A percentile compares a stretch with the other conserved stretches of the same genome.
phyloP scores from a whole-genome alignment of 2,888 invertebrate genomes.

The Polietes domitor region DNA sequence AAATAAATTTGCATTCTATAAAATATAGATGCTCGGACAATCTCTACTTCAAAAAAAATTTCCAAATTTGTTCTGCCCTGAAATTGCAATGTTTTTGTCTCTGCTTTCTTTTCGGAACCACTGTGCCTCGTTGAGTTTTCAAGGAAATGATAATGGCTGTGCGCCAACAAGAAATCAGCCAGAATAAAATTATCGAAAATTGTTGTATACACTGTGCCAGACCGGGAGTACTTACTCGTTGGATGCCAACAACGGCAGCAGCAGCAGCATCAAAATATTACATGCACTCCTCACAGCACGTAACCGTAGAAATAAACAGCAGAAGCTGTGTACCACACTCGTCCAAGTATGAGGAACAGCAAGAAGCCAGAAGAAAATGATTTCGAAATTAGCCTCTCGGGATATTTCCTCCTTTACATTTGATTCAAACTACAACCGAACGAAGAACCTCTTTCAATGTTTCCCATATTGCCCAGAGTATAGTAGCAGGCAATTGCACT shows the following conservation, averaged over 20 bases:
- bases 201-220: background rate
- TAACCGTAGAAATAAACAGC: constrained; percentile 42
- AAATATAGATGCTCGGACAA: no score
- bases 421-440: constrained; percentile 23
- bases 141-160: constrained; percentile 42
- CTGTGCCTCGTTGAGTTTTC: background rate
- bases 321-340: constrained; percentile 42
- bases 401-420: constrained; percentile 29
- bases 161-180: constrained; percentile 30
- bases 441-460: constrained; percentile 15
- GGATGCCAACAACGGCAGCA: constrained; percentile 15
- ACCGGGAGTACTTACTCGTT: background rate
- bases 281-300: constrained; percentile 52
- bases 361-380: constrained; percentile 20
- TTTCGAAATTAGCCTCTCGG: constrained; percentile 37
- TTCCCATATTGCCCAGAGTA: background rate
- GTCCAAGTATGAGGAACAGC: background rate
- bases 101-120: background rate
- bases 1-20: no score
- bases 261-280: constrained; percentile 29
- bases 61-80: no score
- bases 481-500: constrained; percentile 3
- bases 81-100: no score
- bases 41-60: no score
- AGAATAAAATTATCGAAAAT: constrained; percentile 17